These are phyloP conservation scores for Euclidia mi DNA, from an alignment of 2,888 invertebrate genomes.

Conservation along the genomic window DNA sequence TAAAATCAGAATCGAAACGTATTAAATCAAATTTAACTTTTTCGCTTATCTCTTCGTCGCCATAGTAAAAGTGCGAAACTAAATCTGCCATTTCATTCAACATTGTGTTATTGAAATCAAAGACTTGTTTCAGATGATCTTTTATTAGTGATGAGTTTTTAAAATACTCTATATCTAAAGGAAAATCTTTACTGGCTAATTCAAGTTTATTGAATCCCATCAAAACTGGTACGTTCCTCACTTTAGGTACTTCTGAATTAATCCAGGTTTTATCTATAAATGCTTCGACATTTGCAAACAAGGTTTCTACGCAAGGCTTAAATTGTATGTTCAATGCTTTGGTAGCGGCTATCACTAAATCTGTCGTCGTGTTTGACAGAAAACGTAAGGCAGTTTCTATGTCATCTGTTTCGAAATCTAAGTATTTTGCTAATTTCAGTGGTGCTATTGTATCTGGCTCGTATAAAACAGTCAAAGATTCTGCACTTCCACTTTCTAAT, in stretches of 20 bases:
- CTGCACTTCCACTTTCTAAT: conserved; percentile 16
- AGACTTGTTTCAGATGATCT: conserved; percentile 33
- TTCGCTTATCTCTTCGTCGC: conserved; percentile 54
- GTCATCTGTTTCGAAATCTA: conserved; percentile 15
- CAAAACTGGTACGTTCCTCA: conserved; percentile 15
- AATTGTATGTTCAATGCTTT: conserved; percentile 8
- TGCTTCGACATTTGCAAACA: conserved; percentile 11
- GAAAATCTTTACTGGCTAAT: conserved; percentile 31
- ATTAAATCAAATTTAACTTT: conserved; percentile 47
- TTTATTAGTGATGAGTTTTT: conserved; percentile 45
- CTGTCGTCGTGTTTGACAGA: conserved; percentile 2
- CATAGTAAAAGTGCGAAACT: conserved; percentile 65
- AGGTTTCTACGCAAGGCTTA: conserved; percentile 18
- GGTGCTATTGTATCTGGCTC: conserved; percentile 17
- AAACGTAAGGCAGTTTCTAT: conserved; percentile 10
- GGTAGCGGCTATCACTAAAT: conserved; percentile 8
- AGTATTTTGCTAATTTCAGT: conserved; percentile 11
- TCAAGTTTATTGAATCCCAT: conserved; percentile 54
- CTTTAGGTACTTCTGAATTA: conserved; percentile 5
- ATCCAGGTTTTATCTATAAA: conserved; percentile 15
- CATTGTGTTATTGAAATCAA: conserved; percentile 39
- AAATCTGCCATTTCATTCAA: conserved; percentile 46
- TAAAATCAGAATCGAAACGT: conserved; percentile 68
- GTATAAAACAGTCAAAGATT: conserved; percentile 6
- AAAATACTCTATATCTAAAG: conserved; percentile 38